These are phyloP conservation scores for Thunnus thynnus DNA, from an alignment of 2,113 vertebrate species.

Conservation along the genomic window DNA sequence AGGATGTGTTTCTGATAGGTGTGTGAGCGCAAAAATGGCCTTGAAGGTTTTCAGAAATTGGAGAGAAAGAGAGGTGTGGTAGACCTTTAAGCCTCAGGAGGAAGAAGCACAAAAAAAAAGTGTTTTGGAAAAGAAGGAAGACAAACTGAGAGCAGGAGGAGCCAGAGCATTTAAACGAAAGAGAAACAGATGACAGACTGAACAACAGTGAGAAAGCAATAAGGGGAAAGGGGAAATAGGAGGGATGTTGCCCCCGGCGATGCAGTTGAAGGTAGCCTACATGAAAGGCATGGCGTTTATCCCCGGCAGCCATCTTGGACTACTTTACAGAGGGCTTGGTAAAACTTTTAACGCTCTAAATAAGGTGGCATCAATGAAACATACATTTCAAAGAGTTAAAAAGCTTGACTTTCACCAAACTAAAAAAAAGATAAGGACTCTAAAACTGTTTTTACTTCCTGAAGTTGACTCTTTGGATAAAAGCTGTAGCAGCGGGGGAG, in stretches of 20 bases:
- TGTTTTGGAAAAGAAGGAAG: background rate
- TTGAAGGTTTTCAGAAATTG: constrained; percentile 33
- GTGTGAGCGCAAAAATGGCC: constrained; percentile 3
- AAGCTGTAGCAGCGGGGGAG: constrained; percentile 1
- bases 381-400: background rate
- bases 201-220: constrained; percentile 25
- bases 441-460: background rate
- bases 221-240: constrained; percentile 1
- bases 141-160: constrained; percentile 9
- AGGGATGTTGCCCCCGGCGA: constrained; percentile 23
- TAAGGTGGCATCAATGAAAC: background rate
- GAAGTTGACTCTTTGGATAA: background rate
- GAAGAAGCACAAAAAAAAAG: background rate
- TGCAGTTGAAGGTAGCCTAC: constrained; percentile 42
- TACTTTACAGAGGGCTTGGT: constrained; percentile 4
- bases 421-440: background rate
- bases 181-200: constrained; percentile 7
- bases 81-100: background rate
- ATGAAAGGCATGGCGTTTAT: constrained; percentile 34
- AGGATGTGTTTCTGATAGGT: constrained; percentile 26
- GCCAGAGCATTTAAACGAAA: background rate
- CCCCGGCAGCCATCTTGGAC: constrained; percentile 53
- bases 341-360: constrained; percentile 25
- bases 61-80: constrained; percentile 3
- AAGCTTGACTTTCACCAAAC: background rate